These are phyloP conservation scores for Enteromius radiatus DNA, from an alignment of 2,797 vertebrate genomes.

Conservation along the genomic window DNA sequence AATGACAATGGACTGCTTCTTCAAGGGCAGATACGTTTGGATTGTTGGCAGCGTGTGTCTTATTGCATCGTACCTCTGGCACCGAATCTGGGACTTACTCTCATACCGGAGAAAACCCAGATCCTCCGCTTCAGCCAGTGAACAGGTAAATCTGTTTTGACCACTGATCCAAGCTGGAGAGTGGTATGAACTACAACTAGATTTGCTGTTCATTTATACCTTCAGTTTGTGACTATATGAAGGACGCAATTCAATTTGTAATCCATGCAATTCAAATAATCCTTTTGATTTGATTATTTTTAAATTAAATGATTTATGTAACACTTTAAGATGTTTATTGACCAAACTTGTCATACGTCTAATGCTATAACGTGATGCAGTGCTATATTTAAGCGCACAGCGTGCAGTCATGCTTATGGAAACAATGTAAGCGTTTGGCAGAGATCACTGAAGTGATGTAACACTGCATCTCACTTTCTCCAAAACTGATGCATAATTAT, in stretches of 20 bases:
- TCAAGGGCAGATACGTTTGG: slow-evolving; percentile 83
- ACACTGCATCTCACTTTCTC: background rate
- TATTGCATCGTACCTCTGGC: slow-evolving; percentile 84
- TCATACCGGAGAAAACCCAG: slow-evolving; percentile 75
- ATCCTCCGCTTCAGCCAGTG: slow-evolving; percentile 67
- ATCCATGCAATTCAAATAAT: background rate
- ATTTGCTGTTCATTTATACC: too few relatives aligned
- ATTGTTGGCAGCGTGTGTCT: slow-evolving; percentile 82
- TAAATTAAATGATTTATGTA: background rate
- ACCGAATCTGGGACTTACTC: slow-evolving; percentile 77
- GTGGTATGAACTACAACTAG: background rate
- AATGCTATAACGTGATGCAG: background rate
- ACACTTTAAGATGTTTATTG: background rate
- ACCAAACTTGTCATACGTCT: background rate
- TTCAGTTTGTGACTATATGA: background rate
- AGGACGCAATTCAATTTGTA: background rate
- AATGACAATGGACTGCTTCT: slow-evolving; percentile 72
- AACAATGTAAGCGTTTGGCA: slow-evolving; percentile 17
- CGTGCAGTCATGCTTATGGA: background rate
- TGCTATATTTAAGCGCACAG: slow-evolving; percentile 10
- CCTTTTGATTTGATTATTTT: too few relatives aligned
- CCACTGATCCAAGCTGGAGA: background rate
- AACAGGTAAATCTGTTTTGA: slow-evolving; percentile 80
- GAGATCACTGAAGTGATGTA: background rate
- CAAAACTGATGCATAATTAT: slow-evolving; percentile 36